Conservation (phyloP, 2,797 vertebrate species). For the Natrix natrix region DNA sequence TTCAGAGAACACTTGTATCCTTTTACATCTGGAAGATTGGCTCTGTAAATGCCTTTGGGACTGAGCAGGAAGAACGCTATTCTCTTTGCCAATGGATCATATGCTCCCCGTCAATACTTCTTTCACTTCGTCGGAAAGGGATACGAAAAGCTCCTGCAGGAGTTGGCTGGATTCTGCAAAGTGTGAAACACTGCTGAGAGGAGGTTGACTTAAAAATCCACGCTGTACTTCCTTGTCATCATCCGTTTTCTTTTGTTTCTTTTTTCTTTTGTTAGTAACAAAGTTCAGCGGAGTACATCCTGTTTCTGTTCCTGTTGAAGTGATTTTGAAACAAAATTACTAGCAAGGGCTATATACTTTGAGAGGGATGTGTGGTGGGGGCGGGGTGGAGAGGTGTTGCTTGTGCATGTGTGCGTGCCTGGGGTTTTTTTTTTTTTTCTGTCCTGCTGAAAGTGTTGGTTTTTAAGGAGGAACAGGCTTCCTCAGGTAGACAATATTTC, state of each 20-base stretch:
- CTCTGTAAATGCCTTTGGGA: not conserved
- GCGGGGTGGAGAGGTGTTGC: not conserved
- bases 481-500: not conserved
- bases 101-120: conserved; percentile 6
- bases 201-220: not conserved
- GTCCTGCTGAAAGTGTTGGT: not conserved
- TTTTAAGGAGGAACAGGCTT: not conserved
- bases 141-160: not conserved
- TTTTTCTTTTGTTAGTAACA: not conserved
- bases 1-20: conserved; percentile 8
- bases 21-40: conserved; percentile 21
- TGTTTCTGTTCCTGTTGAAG: not conserved
- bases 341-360: not conserved
- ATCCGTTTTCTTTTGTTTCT: not conserved
- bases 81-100: conserved; percentile 27
- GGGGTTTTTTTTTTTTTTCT: not conserved
- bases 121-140: conserved; percentile 9
- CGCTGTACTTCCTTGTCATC: not conserved
- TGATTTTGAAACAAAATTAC: not conserved
- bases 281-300: not conserved
- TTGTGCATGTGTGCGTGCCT: not conserved
- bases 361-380: not conserved
- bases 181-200: not conserved
- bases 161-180: conserved; percentile 15
- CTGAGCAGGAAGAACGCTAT: conserved; percentile 18